Base-by-base conservation (phyloP, 2,113 vertebrate genomes). In the Acanthochromis polyacanthus region DNA sequence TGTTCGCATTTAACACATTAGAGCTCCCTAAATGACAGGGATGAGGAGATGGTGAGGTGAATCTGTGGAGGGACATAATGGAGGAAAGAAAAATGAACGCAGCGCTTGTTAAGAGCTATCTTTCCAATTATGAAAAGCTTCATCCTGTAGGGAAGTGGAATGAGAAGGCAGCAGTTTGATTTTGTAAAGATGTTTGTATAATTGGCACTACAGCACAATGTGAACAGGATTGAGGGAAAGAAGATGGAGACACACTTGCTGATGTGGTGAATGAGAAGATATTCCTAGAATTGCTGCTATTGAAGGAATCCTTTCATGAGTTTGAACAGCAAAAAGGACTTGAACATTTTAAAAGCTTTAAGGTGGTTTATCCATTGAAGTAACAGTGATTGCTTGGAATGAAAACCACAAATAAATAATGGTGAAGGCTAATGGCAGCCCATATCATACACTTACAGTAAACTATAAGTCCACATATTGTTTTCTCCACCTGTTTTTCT, bases 1-100 rank as follows among this genome's bases (percentile, higher is more conserved):
- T 86, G 89, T 84, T 92, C 82, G 62, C 85, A 81, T 94, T 93
- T 94, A 94, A 91, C 86, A 90, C 91, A 93, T 93, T 92, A 95
- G 80, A 56, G 73, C 75, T 85, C 52, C 78, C 86, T 83, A 92
- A 92, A 90, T 80, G 91, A 88, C 17, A 25, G 67, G 69, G 88
- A 88, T 63, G 84, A 86, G 71, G 91, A 90, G 81, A 80, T 51
- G 66, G 82, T 40, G 70, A 83, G 71, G 75, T 78, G 84, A 58
- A 66, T 38, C 36, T 69, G 78, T 46, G 75, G 69, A 55, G 75
- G 59, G 78, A 59, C 46, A 9, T 17, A 15, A 75, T 19, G 23
- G 71, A 16, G n/a, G 72, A 46, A 71, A 57, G 20, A 60, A 25
- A 75, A 71, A 78, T 82, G 48, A 78, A 66, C 28, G 7, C 64